These are phyloP conservation scores for Bembecia ichneumoniformis DNA, from an alignment of 2,888 invertebrate genomes.

Conservation along the genomic window DNA sequence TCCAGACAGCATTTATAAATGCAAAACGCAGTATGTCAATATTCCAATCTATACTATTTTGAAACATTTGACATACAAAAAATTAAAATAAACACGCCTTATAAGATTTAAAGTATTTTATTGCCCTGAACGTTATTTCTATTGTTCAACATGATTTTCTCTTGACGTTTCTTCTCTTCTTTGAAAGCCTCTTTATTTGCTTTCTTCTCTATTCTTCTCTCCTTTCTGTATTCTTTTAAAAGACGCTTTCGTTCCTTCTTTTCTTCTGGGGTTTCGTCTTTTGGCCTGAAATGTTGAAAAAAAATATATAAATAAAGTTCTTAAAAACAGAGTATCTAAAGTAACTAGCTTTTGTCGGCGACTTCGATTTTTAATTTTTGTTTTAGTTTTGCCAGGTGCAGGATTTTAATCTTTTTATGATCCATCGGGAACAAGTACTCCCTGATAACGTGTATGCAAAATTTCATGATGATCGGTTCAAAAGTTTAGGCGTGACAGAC, in stretches of 20 bases:
- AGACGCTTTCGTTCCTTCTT: constrained; percentile 82
- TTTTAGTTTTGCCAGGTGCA: too few relatives aligned
- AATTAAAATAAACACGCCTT: neutral
- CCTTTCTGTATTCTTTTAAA: constrained; percentile 83
- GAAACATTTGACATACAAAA: neutral
- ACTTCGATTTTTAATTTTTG: too few relatives aligned
- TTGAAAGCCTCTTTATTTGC: constrained; percentile 86
- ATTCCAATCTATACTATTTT: neutral
- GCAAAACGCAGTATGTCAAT: too few relatives aligned
- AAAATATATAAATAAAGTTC: neutral
- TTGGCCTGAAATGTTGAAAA: constrained; percentile 61
- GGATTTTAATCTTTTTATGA: too few relatives aligned
- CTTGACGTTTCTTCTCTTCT: constrained; percentile 86
- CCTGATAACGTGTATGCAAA: too few relatives aligned
- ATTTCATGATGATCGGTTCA: too few relatives aligned
- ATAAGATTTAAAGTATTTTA: constrained; percentile 64
- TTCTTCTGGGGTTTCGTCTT: constrained; percentile 84
- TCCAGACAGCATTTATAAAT: neutral
- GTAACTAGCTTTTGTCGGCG: too few relatives aligned
- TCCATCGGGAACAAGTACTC: too few relatives aligned
- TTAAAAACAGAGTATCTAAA: too few relatives aligned
- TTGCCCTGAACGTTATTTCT: constrained; percentile 81
- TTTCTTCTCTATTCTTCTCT: constrained; percentile 86
- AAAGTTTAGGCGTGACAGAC: too few relatives aligned
- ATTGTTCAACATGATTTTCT: constrained; percentile 83